Percentiles rank a stretch among this genome's conserved stretches.
phyloP scores from a whole-genome alignment of 2,888 invertebrate genomes.

The Lomographa bimaculata region DNA sequence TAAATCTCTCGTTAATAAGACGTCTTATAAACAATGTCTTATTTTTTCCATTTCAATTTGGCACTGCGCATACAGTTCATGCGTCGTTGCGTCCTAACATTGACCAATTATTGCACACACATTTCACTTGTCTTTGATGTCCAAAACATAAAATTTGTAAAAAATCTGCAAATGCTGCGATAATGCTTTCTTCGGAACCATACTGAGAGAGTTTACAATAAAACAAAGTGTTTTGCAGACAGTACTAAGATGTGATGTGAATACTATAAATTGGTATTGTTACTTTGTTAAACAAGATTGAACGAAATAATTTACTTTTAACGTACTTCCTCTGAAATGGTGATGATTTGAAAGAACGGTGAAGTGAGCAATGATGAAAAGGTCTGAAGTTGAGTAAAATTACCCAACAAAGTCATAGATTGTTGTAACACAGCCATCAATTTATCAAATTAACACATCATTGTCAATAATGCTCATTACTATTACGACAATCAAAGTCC shows the following conservation, averaged over 20 bases:
- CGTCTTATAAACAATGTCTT: slow-evolving; percentile 64
- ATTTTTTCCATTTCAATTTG: slow-evolving; percentile 63
- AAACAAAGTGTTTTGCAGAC: slow-evolving; percentile 8
- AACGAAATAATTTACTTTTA: too few relatives aligned
- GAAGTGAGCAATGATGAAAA: too few relatives aligned
- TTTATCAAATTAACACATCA: slow-evolving; percentile 19
- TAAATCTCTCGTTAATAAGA: slow-evolving; percentile 74
- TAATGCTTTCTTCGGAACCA: slow-evolving; percentile 44
- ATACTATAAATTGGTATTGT: slow-evolving; percentile 8
- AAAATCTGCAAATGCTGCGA: slow-evolving; percentile 42
- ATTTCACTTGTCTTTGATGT: slow-evolving; percentile 58
- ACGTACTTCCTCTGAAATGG: too few relatives aligned
- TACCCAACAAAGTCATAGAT: slow-evolving; percentile 7
- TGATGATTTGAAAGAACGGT: too few relatives aligned
- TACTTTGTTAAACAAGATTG: slow-evolving; percentile 8
- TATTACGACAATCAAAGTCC: slow-evolving; percentile 17
- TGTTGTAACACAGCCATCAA: slow-evolving; percentile 9
- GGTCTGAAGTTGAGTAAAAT: slow-evolving; percentile 1
- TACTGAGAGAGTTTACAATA: slow-evolving; percentile 21
- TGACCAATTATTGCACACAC: slow-evolving; percentile 58
- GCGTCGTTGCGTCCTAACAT: slow-evolving; percentile 53
- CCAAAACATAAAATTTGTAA: slow-evolving; percentile 48
- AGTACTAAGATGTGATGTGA: slow-evolving; percentile 5
- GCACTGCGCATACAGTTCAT: slow-evolving; percentile 50
- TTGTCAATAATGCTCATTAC: slow-evolving; percentile 19